A percentile compares a stretch with the other conserved stretches of the same genome.
Conservation (phyloP, 92 coral and sea anemone genomes). For the Paramuricea clavata region DNA sequence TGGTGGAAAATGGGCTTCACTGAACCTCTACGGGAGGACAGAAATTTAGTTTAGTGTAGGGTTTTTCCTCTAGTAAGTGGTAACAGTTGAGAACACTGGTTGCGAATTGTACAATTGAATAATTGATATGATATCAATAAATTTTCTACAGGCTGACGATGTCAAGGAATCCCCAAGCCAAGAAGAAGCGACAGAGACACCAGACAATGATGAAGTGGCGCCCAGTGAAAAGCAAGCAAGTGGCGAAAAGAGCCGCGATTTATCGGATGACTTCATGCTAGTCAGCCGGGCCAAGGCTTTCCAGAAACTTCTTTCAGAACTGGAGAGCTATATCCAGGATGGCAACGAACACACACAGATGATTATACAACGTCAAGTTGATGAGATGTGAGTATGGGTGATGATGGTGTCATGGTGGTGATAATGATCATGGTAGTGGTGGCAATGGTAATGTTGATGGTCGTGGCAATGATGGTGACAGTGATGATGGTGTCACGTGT, state of each 20-base stretch:
- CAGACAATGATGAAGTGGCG: background rate
- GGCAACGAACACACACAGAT: conserved; percentile 70
- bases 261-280: conserved; percentile 57
- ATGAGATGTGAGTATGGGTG: conserved; percentile 74
- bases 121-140: no score
- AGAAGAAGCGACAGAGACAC: conserved; percentile 10
- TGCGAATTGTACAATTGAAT: no score
- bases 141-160: background rate
- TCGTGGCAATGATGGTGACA: background rate
- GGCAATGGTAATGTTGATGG: background rate
- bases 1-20: no score
- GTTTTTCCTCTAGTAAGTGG: no score
- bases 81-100: no score
- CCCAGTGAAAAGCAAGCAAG: conserved; percentile 1
- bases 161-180: background rate
- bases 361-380: conserved; percentile 62
- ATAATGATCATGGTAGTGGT: background rate
- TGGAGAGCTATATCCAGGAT: conserved; percentile 71
- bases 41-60: no score
- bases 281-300: conserved; percentile 76
- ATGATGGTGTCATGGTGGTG: background rate
- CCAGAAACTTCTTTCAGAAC: conserved; percentile 70
- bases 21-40: no score
- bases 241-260: conserved; percentile 38
- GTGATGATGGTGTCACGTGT: background rate